Evolutionary conservation across 64 coral and sea anemone genomes (phyloP).

Genomic region (Hydrozoanthus tunicans): DNA sequence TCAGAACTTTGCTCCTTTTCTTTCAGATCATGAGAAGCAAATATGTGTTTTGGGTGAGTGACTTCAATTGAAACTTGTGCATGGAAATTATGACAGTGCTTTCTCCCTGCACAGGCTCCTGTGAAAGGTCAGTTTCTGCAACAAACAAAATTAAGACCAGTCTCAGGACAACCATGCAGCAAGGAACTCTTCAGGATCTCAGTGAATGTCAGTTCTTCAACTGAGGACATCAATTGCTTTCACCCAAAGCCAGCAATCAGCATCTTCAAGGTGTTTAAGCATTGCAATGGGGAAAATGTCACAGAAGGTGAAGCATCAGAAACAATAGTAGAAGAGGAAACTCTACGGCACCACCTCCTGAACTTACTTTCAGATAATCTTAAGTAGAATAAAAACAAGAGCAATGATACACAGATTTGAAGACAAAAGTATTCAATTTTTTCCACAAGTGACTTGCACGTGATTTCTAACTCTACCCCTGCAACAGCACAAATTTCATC

Average conservation of each 20-base stretch:
- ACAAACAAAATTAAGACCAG: constrained; percentile 33
- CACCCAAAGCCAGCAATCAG: neutral
- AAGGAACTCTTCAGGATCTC: constrained; percentile 27
- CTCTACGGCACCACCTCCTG: neutral
- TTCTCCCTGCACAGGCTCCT: constrained; percentile 11
- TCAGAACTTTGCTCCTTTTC: neutral
- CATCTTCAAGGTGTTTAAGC: neutral
- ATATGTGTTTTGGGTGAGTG: neutral
- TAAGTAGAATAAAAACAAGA: neutral
- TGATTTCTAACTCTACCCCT: too few species aligned
- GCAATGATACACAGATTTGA: neutral
- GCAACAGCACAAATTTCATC: too few species aligned
- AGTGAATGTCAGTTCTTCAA: neutral
- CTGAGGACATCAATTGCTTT: neutral
- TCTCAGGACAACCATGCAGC: constrained; percentile 31
- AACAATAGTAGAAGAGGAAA: neutral
- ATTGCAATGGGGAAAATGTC: neutral
- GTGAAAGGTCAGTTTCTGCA: constrained; percentile 14
- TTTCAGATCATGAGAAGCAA: neutral
- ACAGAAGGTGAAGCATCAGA: neutral
- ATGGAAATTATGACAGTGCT: constrained; percentile 10
- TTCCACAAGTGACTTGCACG: too few species aligned
- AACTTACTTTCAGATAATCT: neutral
- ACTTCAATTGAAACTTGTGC: neutral
- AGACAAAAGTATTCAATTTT: too few species aligned